Evolutionary conservation across 2,113 vertebrate species (phyloP), one percentile per base, ranked within the genome.

Genomic region (Hoplias malabaricus): DNA sequence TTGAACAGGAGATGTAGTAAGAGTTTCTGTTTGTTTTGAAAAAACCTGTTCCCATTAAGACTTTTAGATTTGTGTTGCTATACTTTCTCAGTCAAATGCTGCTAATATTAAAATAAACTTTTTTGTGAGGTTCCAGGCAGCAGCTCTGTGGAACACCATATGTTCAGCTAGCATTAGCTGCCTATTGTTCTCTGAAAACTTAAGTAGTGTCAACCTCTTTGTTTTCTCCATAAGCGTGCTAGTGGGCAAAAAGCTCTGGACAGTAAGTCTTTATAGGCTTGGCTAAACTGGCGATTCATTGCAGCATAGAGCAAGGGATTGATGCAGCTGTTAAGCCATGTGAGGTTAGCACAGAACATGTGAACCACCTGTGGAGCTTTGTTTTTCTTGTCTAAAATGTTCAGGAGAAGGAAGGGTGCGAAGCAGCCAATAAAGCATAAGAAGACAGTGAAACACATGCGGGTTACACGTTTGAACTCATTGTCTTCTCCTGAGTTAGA

Each of bases 311-410:
- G 92, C 29, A 96, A 63, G 0, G 95, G 95, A 83, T 97, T 97
- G 72, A 96, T 93, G 73, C 94, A 96, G 73, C 93, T 92, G 69
- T 95, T 97, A 68, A 96, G 90, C 95, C 95, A 96, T 34, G 93
- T 95, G 71, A 96, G 89, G 83, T 96, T 96, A 57, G 93, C 93
- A 12, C 92, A 92, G 11, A 96, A 84, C 94, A 95, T 94, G 83
- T 96, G 93, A 27, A 93, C 34, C 0, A 92, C 82, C 16, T 86
- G 92, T 0, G 95, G 95, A 13, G 94, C 93, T 0, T 33, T 81
- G 46, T 84, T 91, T 0, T n/a, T 71, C 67, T 90, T 90, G 73
- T 96, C 94, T 0, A 86, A 82, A 42, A 94, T 93, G 82, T 95
- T 95, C 59, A 96, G 84, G 33, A 96, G 62, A 54, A 96, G 34